Conservation (phyloP, 2,113 vertebrate species). For the Podocnemis expansa region DNA sequence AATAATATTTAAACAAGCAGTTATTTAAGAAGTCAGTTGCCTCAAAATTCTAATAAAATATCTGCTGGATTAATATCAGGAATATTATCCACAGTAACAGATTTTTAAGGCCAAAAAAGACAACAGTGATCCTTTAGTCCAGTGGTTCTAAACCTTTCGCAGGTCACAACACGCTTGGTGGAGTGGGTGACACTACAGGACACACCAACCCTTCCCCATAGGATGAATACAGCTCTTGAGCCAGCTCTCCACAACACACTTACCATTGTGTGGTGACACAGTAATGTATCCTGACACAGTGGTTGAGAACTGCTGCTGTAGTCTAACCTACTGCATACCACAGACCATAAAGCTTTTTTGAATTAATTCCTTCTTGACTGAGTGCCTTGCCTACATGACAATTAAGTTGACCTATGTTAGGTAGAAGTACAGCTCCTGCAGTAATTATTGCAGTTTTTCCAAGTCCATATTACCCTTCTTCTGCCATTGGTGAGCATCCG, state of each 20-base stretch:
- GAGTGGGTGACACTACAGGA: no score
- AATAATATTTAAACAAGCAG: not conserved
- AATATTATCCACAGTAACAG: not conserved
- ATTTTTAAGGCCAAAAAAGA: not conserved
- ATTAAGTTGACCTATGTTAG: not conserved
- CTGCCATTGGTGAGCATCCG: not conserved
- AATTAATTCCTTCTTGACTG: not conserved
- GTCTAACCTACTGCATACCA: not conserved
- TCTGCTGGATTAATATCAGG: not conserved
- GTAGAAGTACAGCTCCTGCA: not conserved
- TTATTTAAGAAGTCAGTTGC: not conserved
- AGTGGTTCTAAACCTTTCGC: no score
- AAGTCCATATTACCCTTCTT: not conserved
- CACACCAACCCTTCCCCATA: no score
- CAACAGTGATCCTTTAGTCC: not conserved
- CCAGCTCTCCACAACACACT: no score
- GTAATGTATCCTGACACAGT: no score
- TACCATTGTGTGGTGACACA: no score
- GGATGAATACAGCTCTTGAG: no score
- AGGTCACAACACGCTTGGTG: no score
- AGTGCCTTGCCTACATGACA: not conserved
- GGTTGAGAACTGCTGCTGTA: not conserved
- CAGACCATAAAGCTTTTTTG: not conserved
- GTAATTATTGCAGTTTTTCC: not conserved
- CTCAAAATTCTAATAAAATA: not conserved